Conservation (phyloP, 2,888 invertebrate species). For the Omphaloscelis lunosa region DNA sequence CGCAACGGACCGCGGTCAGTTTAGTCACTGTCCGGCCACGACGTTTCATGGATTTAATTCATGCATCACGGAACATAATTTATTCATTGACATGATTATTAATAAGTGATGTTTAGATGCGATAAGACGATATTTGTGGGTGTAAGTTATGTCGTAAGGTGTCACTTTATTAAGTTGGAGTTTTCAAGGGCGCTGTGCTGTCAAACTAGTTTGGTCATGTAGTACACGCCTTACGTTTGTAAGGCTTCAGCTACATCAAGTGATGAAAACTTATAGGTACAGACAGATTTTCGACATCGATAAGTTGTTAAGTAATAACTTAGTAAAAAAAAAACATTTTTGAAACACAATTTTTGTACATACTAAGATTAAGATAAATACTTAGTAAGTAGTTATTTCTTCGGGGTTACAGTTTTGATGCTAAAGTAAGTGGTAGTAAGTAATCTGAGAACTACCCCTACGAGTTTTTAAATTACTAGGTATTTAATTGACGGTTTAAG, state of each 20-base stretch:
- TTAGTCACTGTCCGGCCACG: constrained; percentile 48
- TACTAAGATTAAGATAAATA: too few relatives aligned
- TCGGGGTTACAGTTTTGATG: too few relatives aligned
- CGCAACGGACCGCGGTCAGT: constrained; percentile 73
- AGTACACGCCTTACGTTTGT: constrained; percentile 71
- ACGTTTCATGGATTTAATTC: constrained; percentile 64
- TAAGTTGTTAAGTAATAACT: constrained; percentile 27
- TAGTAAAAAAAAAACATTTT: background rate
- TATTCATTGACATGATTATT: constrained; percentile 79
- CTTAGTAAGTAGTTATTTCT: too few relatives aligned
- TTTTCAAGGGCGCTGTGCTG: constrained; percentile 82
- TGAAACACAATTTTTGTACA: too few relatives aligned
- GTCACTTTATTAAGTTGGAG: constrained; percentile 79
- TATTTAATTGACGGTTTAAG: background rate
- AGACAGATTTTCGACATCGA: constrained; percentile 50
- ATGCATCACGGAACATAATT: constrained; percentile 71
- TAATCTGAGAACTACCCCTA: background rate
- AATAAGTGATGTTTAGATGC: constrained; percentile 76
- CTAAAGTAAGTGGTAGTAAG: too few relatives aligned
- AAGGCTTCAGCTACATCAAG: constrained; percentile 64
- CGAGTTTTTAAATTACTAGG: too few relatives aligned
- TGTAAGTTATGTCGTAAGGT: constrained; percentile 82
- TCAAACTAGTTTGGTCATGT: constrained; percentile 79
- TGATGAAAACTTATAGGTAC: constrained; percentile 49
- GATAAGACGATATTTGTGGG: constrained; percentile 83